Evolutionary conservation across 2,113 vertebrate genomes (phyloP).

Genomic region (Nerophis lumbriciformis): DNA sequence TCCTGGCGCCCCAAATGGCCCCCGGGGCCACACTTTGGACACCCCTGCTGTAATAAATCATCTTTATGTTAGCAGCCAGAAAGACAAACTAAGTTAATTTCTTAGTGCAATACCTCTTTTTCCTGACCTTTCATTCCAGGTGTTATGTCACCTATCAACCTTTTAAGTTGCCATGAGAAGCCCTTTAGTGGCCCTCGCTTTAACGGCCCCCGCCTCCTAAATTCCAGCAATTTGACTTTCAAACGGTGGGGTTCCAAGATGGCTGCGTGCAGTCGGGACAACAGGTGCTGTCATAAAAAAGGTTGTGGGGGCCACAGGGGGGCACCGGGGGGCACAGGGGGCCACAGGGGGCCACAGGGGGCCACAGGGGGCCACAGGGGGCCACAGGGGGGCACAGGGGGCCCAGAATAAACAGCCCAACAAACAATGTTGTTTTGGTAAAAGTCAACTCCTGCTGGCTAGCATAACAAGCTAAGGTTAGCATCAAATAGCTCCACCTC

Average conservation of each 20-base stretch:
- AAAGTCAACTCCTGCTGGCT: constrained; percentile 26
- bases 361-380: neutral
- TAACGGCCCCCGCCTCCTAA: constrained; percentile 43
- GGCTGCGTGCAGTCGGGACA: constrained; percentile 23
- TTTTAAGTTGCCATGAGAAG: constrained; percentile 26
- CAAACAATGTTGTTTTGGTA: constrained; percentile 59
- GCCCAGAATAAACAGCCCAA: constrained; percentile 56
- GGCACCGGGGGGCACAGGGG: neutral
- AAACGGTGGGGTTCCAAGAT: constrained; percentile 33
- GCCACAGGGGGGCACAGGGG: neutral
- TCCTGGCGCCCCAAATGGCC: no score
- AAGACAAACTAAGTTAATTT: no score
- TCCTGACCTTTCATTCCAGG: neutral
- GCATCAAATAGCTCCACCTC: no score
- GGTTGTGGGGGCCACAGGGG: neutral
- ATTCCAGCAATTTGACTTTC: constrained; percentile 60
- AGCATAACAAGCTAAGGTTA: constrained; percentile 34
- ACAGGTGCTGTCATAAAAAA: constrained; percentile 48
- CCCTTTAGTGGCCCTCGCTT: constrained; percentile 38
- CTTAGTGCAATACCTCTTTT: no score
- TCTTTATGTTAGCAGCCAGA: no score
- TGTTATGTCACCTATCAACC: constrained; percentile 10
- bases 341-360: neutral
- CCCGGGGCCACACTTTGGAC: no score
- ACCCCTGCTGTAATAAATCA: no score